Percentiles rank a stretch among this genome's conserved stretches.
These are phyloP conservation scores for Eclectus roratus DNA, from an alignment of 2,113 vertebrate genomes.

Conservation along the genomic window DNA sequence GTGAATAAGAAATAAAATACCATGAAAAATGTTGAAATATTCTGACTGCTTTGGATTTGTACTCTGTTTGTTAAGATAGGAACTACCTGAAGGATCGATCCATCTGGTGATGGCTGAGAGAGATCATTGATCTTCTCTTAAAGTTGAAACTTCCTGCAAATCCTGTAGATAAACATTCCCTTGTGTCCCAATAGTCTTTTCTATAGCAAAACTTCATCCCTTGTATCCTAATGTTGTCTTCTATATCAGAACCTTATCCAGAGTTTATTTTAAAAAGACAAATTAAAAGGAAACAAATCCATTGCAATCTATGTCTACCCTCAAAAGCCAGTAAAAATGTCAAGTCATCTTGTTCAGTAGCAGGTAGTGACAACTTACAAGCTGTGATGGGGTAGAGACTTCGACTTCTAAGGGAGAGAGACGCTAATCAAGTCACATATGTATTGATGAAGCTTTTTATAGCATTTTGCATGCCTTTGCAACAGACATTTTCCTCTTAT, in stretches of 20 bases:
- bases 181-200: background rate
- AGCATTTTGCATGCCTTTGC: background rate
- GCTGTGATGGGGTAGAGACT: background rate
- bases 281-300: background rate
- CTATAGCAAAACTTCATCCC: background rate
- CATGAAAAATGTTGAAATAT: background rate
- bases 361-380: background rate
- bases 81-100: background rate
- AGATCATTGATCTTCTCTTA: background rate
- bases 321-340: background rate
- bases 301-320: background rate
- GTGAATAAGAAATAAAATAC: background rate
- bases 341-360: background rate
- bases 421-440: too few species aligned
- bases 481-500: background rate
- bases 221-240: background rate
- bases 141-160: background rate
- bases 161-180: background rate
- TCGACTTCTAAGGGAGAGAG: background rate
- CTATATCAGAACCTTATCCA: background rate
- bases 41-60: background rate
- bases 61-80: background rate
- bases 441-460: background rate
- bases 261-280: background rate
- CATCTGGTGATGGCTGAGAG: background rate